A percentile compares a stretch with the other conserved stretches of the same genome.
These are phyloP conservation scores for Daubentonia madagascariensis DNA, from an alignment of 2,113 vertebrate species.

Conservation along the genomic window DNA sequence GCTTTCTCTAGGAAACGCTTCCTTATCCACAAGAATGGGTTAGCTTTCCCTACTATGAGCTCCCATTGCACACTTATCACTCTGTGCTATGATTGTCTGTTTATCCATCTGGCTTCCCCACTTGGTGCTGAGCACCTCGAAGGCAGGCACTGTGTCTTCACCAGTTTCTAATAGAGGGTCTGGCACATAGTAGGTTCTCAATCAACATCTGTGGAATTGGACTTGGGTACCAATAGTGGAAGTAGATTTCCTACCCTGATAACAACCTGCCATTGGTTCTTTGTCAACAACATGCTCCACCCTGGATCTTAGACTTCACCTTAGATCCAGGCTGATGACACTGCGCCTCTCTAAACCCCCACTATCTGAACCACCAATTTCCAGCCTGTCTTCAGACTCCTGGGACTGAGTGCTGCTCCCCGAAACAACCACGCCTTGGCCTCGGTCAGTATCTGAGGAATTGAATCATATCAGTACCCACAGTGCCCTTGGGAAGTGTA, in stretches of 20 bases:
- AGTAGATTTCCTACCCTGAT: neutral
- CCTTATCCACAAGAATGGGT: neutral
- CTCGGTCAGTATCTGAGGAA: neutral
- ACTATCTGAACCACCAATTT: neutral
- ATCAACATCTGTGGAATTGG: neutral
- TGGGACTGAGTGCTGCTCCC: neutral
- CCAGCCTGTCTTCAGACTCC: neutral
- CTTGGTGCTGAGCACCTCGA: neutral
- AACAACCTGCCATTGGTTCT: neutral
- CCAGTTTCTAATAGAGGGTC: neutral
- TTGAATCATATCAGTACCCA: neutral
- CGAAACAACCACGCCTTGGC: neutral
- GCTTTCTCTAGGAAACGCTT: neutral
- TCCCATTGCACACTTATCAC: neutral
- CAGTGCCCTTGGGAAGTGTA: neutral
- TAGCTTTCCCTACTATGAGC: neutral
- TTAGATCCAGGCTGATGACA: neutral
- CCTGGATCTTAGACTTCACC: neutral
- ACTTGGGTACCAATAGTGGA: neutral
- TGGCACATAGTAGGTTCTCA: neutral
- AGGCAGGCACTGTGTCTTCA: neutral
- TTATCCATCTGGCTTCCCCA: too few relatives aligned
- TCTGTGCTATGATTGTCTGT: too few relatives aligned
- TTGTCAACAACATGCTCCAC: neutral
- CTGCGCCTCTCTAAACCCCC: neutral